Base-by-base conservation (phyloP, 2,888 invertebrate species). In the Caenorhabditis sinica region DNA sequence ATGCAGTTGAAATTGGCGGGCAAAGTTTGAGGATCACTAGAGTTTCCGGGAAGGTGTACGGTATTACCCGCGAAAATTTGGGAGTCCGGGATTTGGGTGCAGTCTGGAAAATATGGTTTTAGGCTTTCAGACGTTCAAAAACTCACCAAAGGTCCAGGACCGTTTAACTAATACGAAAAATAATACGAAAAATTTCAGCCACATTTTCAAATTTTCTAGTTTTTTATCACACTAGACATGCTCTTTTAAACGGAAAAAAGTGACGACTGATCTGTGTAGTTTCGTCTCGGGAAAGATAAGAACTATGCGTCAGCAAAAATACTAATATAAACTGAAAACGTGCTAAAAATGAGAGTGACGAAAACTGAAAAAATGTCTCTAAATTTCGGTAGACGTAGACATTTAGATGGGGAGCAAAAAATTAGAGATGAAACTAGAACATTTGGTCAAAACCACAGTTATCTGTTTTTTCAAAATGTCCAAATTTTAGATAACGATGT, bases 1-100 rank as follows among this genome's bases (percentile, higher is more conserved):
- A 33, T 33, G 17, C 60, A 60, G 28, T 60, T 60, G 33, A 33
- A 60, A 60, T 60, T 60, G n/a, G 60, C 60, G 4, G 60, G 60
- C 5, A 60, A 2, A 8, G 33, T 6, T 60, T 60, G 60, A 0
- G 30, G 33, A n/a, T 30, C 33, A n/a, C 15, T 28, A 4, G 30
- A 25, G 15, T 25, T 25, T 15, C 33, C 33, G 8, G 60, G 60
- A 17, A 60, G n/a, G 20, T 60, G 28, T 0, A 33, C 33, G 6
- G 17, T 33, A n/a, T 28, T 60, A 0, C 33, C 33, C 13, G 15
- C 33, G 33, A 28, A 60, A 15, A 60, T 33, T 17, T 60, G 33
- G 3, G 60, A 30, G 23, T 20, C 23, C 8, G 20, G 51, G 51
- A 51, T 51, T 51, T 51, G 51, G n/a, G 51, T 20, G 51, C 51